Conservation (phyloP, 2,113 vertebrate species). For the Synchiropus splendidus region DNA sequence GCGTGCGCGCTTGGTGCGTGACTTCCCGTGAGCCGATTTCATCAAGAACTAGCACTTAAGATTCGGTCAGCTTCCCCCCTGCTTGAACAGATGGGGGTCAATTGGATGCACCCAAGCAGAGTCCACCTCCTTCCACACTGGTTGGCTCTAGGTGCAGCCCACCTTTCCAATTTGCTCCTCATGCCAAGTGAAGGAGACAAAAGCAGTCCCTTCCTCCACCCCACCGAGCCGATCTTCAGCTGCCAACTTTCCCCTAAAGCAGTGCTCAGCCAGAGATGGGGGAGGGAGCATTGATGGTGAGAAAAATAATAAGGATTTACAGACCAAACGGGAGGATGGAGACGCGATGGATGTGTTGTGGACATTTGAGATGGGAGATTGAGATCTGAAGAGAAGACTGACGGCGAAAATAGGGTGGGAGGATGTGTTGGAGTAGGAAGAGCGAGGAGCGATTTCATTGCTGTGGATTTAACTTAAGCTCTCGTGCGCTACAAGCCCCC, state of each 20-base stretch:
- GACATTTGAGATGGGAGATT: constrained; percentile 15
- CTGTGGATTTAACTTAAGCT: no score
- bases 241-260: constrained; percentile 46
- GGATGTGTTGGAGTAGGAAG: constrained; percentile 32
- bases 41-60: constrained; percentile 23
- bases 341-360: constrained; percentile 10
- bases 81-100: constrained; percentile 59
- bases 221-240: constrained; percentile 18
- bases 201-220: constrained; percentile 17
- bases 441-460: no score
- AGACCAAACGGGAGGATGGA: constrained; percentile 28
- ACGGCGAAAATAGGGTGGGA: constrained; percentile 25
- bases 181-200: constrained; percentile 32
- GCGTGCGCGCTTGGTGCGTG: constrained; percentile 8
- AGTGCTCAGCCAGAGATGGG: constrained; percentile 23
- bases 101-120: constrained; percentile 23
- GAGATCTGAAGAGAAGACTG: constrained; percentile 28
- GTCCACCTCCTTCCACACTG: constrained; percentile 27
- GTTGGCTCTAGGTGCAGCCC: constrained; percentile 40
- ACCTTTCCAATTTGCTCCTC: constrained; percentile 41
- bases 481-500: no score
- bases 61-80: constrained; percentile 18
- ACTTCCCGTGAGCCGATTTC: constrained; percentile 5
- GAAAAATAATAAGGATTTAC: constrained; percentile 37
- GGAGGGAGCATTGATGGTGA: constrained; percentile 13